phyloP scores from a whole-genome alignment of 1,140 invertebrate genomes.

The Calosoma granatense region DNA sequence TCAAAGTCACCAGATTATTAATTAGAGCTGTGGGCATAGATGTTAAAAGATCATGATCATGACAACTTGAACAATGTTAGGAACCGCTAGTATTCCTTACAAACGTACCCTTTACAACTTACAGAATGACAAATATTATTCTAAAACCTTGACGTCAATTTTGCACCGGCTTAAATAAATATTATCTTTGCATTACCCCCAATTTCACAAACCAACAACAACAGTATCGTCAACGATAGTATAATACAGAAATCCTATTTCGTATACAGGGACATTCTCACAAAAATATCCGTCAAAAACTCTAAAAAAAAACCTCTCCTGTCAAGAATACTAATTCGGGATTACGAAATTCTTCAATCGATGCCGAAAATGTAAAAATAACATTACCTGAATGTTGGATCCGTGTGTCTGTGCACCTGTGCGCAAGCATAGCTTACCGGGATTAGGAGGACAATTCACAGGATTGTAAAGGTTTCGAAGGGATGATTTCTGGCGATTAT shows the following conservation, averaged over 20 bases:
- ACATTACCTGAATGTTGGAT: background rate
- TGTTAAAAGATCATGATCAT: too few relatives aligned
- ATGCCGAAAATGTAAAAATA: slow-evolving; percentile 5
- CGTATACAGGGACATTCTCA: background rate
- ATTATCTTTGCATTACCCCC: background rate
- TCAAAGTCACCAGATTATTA: too few relatives aligned
- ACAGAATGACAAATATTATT: background rate
- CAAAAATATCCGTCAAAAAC: background rate
- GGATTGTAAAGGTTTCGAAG: background rate
- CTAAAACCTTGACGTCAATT: background rate
- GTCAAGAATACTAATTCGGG: slow-evolving; percentile 4
- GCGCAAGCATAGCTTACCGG: background rate
- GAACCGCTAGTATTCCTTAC: too few relatives aligned
- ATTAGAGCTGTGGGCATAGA: too few relatives aligned
- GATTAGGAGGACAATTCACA: background rate
- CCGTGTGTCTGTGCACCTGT: too few relatives aligned
- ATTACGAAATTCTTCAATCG: background rate
- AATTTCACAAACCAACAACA: background rate
- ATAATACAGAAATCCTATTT: background rate
- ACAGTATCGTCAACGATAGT: background rate
- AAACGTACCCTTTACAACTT: too few relatives aligned
- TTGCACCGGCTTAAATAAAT: background rate
- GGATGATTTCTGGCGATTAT: background rate
- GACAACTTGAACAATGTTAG: too few relatives aligned
- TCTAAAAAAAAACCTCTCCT: background rate